Evolutionary conservation across 2,113 vertebrate species (phyloP).

Genomic region (Hippotragus niger): DNA sequence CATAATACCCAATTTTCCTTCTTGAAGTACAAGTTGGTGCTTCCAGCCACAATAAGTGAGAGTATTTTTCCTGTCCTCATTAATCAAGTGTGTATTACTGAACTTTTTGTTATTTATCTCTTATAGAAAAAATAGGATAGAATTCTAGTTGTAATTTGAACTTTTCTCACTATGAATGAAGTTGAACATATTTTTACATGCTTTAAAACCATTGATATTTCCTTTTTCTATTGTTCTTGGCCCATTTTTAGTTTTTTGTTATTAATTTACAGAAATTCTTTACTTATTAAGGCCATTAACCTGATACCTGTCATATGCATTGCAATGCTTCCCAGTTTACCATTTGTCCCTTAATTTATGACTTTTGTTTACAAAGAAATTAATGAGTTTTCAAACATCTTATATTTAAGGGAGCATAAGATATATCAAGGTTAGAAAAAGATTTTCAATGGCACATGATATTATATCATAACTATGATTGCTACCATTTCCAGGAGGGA

Average conservation of each 20-base stretch:
- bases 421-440: neutral
- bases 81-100: neutral
- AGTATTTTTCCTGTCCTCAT: neutral
- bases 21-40: neutral
- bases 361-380: neutral
- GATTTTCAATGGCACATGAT: neutral
- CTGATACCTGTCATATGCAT: neutral
- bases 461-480: neutral
- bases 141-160: neutral
- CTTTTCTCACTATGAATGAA: neutral
- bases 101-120: neutral
- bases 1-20: neutral
- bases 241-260: neutral
- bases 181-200: neutral
- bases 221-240: neutral
- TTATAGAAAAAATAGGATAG: neutral
- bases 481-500: neutral
- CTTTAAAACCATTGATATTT: neutral
- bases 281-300: neutral
- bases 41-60: neutral
- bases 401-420: neutral
- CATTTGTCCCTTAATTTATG: neutral
- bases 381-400: neutral
- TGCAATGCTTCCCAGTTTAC: neutral
- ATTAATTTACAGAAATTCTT: constrained; percentile 7